Evolutionary conservation across 2,113 vertebrate species (phyloP), one percentile per base, ranked within the genome.

Genomic region (Sarotherodon lohbergeri): DNA sequence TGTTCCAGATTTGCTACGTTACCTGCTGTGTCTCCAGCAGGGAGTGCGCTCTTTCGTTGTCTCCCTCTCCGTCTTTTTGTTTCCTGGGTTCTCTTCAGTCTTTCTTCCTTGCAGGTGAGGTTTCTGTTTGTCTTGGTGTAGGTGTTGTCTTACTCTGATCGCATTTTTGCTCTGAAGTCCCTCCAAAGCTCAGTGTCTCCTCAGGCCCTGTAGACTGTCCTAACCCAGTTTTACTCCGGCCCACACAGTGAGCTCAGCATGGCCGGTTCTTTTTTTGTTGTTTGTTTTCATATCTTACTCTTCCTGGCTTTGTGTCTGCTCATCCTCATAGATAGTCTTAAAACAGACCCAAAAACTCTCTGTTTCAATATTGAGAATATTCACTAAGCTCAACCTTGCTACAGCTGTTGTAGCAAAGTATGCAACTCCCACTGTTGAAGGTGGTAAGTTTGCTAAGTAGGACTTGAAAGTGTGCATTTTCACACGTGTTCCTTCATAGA

Each of bases 71-170:
- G 22, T 46, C 27, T 29, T 48, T 73, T 76, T 80, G 36, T 46
- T 27, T 52, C 17, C 55, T 78, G 46, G 6, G 73, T 11, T 78
- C 27, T 68, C 11, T 73, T 24, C 36, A 14, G 57, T 36, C 7
- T 36, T 52, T 83, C 43, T 82, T 68, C 36, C 54, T 82, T 55
- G 6, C 54, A 82, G 85, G 79, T 88, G 7, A 9, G 11, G 27
- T 27, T 54, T 71, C 79, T 71, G 86, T 87, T 54, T 57, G 79
- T 43, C 79, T 17, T 41, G 61, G 81, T 73, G 87, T 86, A 79
- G 89, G 85, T 88, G 87, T 71, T 19, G 82, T 76, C 73, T 73
- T 89, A 81, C 68, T 89, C 83, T 87, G 83, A 89, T 87, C 4
- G 0, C 32, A 55, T 71, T 61, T 14, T 83, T 32, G 16, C 61